Evolutionary conservation across 2,113 vertebrate species (phyloP).

Genomic region (Oncorhynchus gorbuscha): DNA sequence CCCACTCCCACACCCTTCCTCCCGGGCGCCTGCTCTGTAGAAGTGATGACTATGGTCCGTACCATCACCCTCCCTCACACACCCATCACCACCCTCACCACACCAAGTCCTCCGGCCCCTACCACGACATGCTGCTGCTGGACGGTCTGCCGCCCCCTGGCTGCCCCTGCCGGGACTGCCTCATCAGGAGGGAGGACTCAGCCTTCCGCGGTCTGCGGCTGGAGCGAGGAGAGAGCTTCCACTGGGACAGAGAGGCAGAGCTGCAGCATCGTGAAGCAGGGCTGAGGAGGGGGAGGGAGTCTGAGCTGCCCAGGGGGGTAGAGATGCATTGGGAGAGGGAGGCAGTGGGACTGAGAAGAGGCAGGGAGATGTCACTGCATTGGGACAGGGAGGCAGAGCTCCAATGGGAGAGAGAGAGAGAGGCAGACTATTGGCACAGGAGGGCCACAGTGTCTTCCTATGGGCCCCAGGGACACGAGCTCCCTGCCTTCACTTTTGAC

Average conservation of each 20-base stretch:
- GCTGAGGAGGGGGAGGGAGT: conserved; percentile 62
- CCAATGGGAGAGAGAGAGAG: conserved; percentile 75
- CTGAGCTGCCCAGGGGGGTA: conserved; percentile 54
- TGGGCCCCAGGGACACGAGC: conserved; percentile 68
- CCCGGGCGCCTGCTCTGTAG: conserved; percentile 64
- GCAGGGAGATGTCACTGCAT: conserved; percentile 71
- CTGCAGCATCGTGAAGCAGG: conserved; percentile 71
- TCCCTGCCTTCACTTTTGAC: conserved; percentile 74
- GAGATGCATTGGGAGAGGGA: conserved; percentile 71
- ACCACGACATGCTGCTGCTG: conserved; percentile 80
- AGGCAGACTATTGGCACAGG: conserved; percentile 75
- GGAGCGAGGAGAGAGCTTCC: conserved; percentile 70
- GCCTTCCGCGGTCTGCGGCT: conserved; percentile 75
- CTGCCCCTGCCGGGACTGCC: conserved; percentile 80
- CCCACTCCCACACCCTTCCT: conserved; percentile 63
- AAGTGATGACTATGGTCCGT: conserved; percentile 64
- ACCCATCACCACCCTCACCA: conserved; percentile 61
- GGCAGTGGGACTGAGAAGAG: conserved; percentile 52
- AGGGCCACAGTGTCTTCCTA: conserved; percentile 72
- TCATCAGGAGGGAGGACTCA: conserved; percentile 69
- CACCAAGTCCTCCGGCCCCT: conserved; percentile 65
- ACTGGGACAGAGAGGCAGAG: conserved; percentile 70
- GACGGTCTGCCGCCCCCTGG: conserved; percentile 69
- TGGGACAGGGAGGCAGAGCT: conserved; percentile 77
- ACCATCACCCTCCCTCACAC: conserved; percentile 58